phyloP scores from a whole-genome alignment of 1,140 invertebrate genomes.

The Druon quercuslanigerum region DNA sequence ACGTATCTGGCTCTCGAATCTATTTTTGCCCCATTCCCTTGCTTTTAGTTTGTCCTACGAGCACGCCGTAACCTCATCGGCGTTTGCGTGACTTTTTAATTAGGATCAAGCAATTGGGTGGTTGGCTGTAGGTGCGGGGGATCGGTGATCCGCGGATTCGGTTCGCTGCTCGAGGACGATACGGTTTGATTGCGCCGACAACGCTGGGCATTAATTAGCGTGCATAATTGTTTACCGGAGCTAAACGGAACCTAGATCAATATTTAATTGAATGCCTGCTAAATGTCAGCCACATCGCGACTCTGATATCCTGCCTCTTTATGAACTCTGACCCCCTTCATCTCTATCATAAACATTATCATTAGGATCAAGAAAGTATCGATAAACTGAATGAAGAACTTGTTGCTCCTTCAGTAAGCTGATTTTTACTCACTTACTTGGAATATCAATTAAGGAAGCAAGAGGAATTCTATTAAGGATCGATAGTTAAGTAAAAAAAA shows the following conservation, averaged over 20 bases:
- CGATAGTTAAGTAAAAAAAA: too few species aligned
- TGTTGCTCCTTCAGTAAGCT: too few species aligned
- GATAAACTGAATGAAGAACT: too few species aligned
- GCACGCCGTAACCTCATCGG: conserved; percentile 33
- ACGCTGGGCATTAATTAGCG: conserved; percentile 72
- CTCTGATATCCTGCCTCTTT: conserved; percentile 62
- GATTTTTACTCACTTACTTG: too few species aligned
- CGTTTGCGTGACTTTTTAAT: conserved; percentile 42
- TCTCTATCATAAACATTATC: too few species aligned
- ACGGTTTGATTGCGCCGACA: conserved; percentile 70
- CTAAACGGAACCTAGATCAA: conserved; percentile 72
- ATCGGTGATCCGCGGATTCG: conserved; percentile 50
- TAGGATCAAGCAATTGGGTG: conserved; percentile 47
- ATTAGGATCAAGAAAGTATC: too few species aligned
- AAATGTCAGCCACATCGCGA: conserved; percentile 70
- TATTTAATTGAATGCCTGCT: conserved; percentile 75
- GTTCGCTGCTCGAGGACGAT: conserved; percentile 50
- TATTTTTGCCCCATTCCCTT: not conserved
- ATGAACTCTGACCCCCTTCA: too few species aligned
- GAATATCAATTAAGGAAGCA: too few species aligned
- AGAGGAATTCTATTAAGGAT: too few species aligned
- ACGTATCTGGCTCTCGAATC: not conserved
- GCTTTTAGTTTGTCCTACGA: not conserved
- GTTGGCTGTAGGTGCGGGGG: conserved; percentile 41
- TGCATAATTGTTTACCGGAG: conserved; percentile 74